These are phyloP conservation scores for Barnardius zonarius DNA, from an alignment of 2,113 vertebrate genomes.

Conservation along the genomic window DNA sequence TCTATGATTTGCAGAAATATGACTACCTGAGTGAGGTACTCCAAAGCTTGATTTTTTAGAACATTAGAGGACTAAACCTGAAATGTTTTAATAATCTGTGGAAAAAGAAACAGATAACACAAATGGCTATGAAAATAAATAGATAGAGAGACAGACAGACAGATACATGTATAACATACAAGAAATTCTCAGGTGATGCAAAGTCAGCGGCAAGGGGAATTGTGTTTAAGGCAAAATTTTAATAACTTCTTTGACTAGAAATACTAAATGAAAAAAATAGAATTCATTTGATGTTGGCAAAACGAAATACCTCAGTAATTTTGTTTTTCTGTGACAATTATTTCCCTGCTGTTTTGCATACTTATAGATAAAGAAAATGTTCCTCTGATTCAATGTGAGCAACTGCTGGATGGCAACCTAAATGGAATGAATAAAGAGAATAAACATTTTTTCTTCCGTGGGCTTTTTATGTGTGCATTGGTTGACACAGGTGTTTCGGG, in stretches of 20 bases:
- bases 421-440: background rate
- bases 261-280: background rate
- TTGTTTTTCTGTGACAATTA: background rate
- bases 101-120: background rate
- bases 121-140: background rate
- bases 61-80: background rate
- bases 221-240: background rate
- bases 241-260: background rate
- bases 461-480: background rate
- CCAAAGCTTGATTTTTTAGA: background rate
- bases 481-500: rapidly evolving
- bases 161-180: background rate
- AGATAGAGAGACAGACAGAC: background rate
- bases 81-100: background rate
- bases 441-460: background rate
- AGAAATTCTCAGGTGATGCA: background rate
- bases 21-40: rapidly evolving
- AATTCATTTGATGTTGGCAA: background rate
- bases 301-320: background rate
- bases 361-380: background rate
- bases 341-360: background rate
- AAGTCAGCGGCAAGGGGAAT: background rate
- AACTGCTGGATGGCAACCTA: background rate
- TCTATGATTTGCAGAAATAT: background rate
- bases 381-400: background rate